Percentiles rank a stretch among this genome's conserved stretches.
These are phyloP conservation scores for Eupeodes latifasciatus DNA, from an alignment of 2,888 invertebrate genomes.

Conservation along the genomic window DNA sequence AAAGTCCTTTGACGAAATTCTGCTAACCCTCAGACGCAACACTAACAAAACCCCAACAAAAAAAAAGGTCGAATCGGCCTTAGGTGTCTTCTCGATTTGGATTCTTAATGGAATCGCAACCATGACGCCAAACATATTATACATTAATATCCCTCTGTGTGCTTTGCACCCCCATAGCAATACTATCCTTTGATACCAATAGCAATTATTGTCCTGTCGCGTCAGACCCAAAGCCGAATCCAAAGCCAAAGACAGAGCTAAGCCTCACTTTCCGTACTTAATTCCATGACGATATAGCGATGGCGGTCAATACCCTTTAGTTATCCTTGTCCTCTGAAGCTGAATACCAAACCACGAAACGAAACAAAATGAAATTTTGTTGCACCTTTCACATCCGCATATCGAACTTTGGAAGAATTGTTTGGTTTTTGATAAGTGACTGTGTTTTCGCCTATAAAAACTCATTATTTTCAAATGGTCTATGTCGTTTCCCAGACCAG, in stretches of 20 bases:
- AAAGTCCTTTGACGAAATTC: conserved; percentile 29
- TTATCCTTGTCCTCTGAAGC: conserved; percentile 58
- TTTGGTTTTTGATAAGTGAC: conserved; percentile 35
- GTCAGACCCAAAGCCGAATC: conserved; percentile 11
- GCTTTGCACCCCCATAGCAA: conserved; percentile 72
- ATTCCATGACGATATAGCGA: conserved; percentile 35
- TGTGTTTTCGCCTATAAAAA: conserved; percentile 34
- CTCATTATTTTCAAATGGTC: conserved; percentile 66
- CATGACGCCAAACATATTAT: conserved; percentile 68
- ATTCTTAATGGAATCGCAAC: conserved; percentile 72
- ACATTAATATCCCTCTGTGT: conserved; percentile 28
- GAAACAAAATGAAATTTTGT: conserved; percentile 25
- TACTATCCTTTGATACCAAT: conserved; percentile 41
- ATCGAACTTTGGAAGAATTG: conserved; percentile 37
- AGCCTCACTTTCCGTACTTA: conserved; percentile 54
- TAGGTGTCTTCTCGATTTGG: conserved; percentile 49
- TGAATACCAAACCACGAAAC: conserved; percentile 40
- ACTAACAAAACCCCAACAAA: neutral
- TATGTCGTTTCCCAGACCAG: neutral
- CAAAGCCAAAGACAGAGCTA: conserved; percentile 35
- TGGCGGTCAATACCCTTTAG: conserved; percentile 74
- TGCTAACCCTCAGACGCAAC: conserved; percentile 17
- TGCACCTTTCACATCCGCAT: conserved; percentile 66
- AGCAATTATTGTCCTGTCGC: conserved; percentile 71
- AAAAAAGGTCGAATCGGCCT: conserved; percentile 50